Evolutionary conservation across 64 coral and sea anemone genomes (phyloP), one percentile per base, ranked within the genome.

Genomic region (Montipora efflorescens): DNA sequence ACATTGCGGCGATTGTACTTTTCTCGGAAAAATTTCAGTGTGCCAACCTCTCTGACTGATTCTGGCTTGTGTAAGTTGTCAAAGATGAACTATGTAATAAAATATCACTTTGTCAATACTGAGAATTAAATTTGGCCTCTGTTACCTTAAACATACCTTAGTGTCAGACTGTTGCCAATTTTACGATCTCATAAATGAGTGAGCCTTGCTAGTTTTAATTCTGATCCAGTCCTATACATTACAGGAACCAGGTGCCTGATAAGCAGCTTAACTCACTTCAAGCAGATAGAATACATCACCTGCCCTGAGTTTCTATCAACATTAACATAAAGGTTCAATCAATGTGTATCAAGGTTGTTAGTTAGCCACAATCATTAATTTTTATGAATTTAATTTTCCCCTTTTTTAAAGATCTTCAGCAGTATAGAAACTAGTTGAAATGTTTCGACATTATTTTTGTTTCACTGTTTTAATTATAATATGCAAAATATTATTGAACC

Each of bases 21-120:
- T 48, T 89, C 87, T 64, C 87, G 52, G n/a, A 89, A 89, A 19
- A 23, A 77, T 23, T 89, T 89, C 73, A 89, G 74, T 21, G 87
- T 89, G 6, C 87, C 74, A 52, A 77, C 52, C 47, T 89, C 73
- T 57, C 74, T 76, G 44, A 89, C 75, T 25, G 74, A 89, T 48
- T 77, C 87, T 44, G 87, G 48, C 57, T 76, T 61, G 49, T 89
- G 59, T 8, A 89, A 25, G 52, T 53, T 11, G 4, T 22, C 74
- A 28, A 48, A 88, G 3, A 88, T 59, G 14, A 88, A 45, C 86
- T 88, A 67, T 74, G 75, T 52, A 85, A 52, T 46, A 21, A 13
- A 16, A 80, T 64, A 78, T 44, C 75, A 78, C 48, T 64, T 64
- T 64, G 61, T 64, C 61, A 64, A 19, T 64, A 64, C 61, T 64